Conservation (phyloP, 2,888 invertebrate species). For the Therioaphis trifolii region DNA sequence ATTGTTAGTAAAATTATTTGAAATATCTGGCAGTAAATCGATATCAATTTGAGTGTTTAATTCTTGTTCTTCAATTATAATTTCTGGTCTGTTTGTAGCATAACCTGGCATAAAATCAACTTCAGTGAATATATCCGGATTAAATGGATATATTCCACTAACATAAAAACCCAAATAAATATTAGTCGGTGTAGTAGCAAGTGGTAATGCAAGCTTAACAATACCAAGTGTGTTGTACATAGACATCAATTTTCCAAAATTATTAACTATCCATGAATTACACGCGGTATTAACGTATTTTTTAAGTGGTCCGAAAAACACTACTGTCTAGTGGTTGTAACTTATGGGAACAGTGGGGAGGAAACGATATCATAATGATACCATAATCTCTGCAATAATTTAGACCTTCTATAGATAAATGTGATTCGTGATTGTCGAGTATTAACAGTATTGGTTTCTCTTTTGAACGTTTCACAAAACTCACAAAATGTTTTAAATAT, state of each 20-base stretch:
- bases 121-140: conserved; percentile 64
- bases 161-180: conserved; percentile 66
- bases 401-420: conserved; percentile 33
- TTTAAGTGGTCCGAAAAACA: conserved; percentile 65
- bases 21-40: not conserved
- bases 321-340: conserved; percentile 58
- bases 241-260: conserved; percentile 66
- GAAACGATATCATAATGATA: conserved; percentile 36
- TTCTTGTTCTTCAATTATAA: not conserved
- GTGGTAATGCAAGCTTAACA: conserved; percentile 65
- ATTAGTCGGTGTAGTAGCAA: conserved; percentile 66
- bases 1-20: not conserved
- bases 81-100: not conserved
- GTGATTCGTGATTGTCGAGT: conserved; percentile 53
- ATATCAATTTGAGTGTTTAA: not conserved
- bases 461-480: too few relatives aligned
- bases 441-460: too few relatives aligned
- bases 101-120: conserved; percentile 24
- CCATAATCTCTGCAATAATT: conserved; percentile 45
- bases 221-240: too few relatives aligned
- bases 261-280: conserved; percentile 64
- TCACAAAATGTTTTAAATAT: too few relatives aligned
- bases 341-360: conserved; percentile 46
- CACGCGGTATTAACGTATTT: conserved; percentile 53
- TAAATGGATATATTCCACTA: conserved; percentile 66